phyloP scores from a whole-genome alignment of 2,888 invertebrate genomes.

The Drosophila fungiperda region DNA sequence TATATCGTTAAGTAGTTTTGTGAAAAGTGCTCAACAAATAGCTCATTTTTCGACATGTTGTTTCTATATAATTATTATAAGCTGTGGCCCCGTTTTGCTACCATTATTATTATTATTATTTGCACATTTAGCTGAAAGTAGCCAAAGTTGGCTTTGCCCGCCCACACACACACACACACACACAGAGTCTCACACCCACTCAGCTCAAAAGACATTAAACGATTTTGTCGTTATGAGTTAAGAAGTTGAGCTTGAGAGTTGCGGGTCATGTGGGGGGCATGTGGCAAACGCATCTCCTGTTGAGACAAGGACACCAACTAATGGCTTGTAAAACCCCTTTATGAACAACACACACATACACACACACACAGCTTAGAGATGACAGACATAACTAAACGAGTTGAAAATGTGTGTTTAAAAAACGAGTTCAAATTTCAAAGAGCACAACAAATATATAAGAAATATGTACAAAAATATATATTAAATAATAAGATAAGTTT shows the following conservation, averaged over 20 bases:
- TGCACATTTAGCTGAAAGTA: constrained; percentile 73
- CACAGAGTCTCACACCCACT: not conserved
- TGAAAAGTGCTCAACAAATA: constrained; percentile 35
- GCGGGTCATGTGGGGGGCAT: constrained; percentile 15
- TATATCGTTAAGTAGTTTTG: constrained; percentile 5
- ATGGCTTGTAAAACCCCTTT: constrained; percentile 76
- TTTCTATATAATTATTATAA: constrained; percentile 8
- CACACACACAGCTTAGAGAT: constrained; percentile 21
- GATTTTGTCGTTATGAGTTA: constrained; percentile 68
- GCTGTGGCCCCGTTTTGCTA: not conserved
- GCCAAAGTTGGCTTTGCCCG: not conserved
- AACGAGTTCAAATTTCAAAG: not conserved
- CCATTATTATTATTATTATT: constrained; percentile 73
- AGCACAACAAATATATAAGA: not conserved
- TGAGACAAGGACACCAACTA: constrained; percentile 63
- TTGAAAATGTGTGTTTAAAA: not conserved
- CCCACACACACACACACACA: not conserved
- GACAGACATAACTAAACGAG: constrained; percentile 7
- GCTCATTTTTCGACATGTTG: constrained; percentile 14
- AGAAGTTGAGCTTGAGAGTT: constrained; percentile 10
- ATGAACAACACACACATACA: constrained; percentile 30
- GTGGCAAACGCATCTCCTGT: constrained; percentile 19
- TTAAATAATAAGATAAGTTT: not conserved
- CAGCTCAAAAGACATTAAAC: constrained; percentile 68
- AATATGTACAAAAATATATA: not conserved